These are phyloP conservation scores for Xiphophorus birchmanni DNA, from an alignment of 2,797 vertebrate genomes.

Conservation along the genomic window DNA sequence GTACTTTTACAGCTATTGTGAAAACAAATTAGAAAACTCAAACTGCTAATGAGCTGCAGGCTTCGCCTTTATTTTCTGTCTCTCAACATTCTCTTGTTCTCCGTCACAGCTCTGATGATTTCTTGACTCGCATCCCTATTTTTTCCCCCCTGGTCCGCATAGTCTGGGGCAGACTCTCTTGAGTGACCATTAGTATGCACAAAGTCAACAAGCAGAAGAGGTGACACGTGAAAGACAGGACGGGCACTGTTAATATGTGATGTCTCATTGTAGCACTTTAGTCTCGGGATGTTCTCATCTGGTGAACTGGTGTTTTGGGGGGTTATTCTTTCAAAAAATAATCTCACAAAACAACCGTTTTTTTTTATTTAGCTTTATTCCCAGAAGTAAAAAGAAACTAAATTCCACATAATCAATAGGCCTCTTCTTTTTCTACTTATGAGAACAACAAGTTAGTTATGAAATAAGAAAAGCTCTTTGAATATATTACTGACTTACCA, in stretches of 20 bases:
- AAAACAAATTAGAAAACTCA: slow-evolving; percentile 17
- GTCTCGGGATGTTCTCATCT: slow-evolving; percentile 5
- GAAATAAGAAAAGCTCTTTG: slow-evolving; percentile 27
- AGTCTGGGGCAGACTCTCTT: slow-evolving; percentile 37
- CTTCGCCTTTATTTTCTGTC: slow-evolving; percentile 7
- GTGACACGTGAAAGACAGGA: slow-evolving; percentile 33
- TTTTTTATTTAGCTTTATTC: neutral
- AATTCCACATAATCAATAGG: neutral
- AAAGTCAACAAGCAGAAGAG: slow-evolving; percentile 40
- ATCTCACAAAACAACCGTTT: neutral
- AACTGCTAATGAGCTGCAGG: slow-evolving; percentile 21
- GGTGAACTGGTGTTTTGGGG: neutral
- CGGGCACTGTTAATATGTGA: slow-evolving; percentile 19
- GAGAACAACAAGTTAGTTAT: slow-evolving; percentile 21
- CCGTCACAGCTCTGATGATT: slow-evolving; percentile 14
- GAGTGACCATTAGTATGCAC: slow-evolving; percentile 48
- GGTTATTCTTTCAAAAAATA: neutral
- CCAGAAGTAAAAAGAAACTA: neutral
- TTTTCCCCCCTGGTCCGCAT: slow-evolving; percentile 26
- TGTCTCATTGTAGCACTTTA: slow-evolving; percentile 13
- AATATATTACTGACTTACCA: slow-evolving; percentile 42
- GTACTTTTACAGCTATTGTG: neutral
- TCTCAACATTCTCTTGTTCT: slow-evolving; percentile 6
- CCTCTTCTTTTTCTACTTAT: slow-evolving; percentile 16
- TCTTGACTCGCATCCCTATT: slow-evolving; percentile 14